Conservation (phyloP, 2,888 invertebrate species). For the Xanthia icteritia region DNA sequence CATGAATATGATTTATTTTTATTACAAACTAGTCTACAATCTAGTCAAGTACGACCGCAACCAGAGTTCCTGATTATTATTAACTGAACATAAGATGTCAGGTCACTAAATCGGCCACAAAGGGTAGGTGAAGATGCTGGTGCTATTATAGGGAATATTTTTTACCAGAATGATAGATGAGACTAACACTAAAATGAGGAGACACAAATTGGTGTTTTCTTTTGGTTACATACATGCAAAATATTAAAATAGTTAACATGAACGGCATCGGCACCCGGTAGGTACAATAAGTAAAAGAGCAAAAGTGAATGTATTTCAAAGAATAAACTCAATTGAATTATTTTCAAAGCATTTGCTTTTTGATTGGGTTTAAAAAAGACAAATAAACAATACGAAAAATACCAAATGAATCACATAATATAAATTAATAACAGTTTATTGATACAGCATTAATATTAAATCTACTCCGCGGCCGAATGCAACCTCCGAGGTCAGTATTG, state of each 20-base stretch:
- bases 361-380: not conserved
- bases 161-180: not conserved
- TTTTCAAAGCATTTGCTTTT: not conserved
- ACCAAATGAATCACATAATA: conserved; percentile 68
- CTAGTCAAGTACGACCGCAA: not conserved
- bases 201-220: not conserved
- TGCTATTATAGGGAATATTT: not conserved
- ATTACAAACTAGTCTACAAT: conserved; percentile 23
- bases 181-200: not conserved
- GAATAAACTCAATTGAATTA: not conserved
- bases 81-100: not conserved
- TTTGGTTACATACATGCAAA: not conserved
- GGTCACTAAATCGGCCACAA: not conserved
- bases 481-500: conserved; percentile 69
- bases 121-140: not conserved
- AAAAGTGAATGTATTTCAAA: not conserved
- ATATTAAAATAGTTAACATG: not conserved
- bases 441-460: conserved; percentile 86
- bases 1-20: conserved; percentile 20
- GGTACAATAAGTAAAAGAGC: no score
- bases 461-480: conserved; percentile 74
- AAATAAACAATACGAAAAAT: conserved; percentile 6
- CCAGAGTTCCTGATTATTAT: not conserved
- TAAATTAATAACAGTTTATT: conserved; percentile 88
- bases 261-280: not conserved